A percentile compares a stretch with the other conserved stretches of the same genome.
Evolutionary conservation across 2,797 vertebrate genomes (phyloP).

Genomic region (Peromyscus attwateri): DNA sequence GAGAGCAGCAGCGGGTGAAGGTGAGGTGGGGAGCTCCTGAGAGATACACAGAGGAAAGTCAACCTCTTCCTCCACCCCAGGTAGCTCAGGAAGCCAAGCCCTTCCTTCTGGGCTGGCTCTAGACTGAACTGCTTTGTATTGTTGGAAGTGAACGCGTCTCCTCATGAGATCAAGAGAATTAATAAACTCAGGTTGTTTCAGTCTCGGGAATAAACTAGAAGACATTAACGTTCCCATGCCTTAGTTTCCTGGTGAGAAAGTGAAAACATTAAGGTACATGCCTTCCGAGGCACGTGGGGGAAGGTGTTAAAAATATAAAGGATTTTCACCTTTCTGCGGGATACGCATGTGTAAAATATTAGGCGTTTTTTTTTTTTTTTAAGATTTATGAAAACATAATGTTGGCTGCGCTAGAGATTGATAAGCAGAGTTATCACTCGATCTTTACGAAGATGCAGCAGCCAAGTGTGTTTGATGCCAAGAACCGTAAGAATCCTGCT

Average conservation of each 20-base stretch:
- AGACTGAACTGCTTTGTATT: background rate
- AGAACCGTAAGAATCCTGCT: slow-evolving; percentile 4
- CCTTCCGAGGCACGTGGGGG: background rate
- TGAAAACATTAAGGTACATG: background rate
- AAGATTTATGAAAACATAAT: background rate
- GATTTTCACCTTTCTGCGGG: background rate
- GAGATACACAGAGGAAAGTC: background rate
- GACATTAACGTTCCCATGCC: slow-evolving; percentile 5
- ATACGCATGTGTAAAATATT: slow-evolving; percentile 2
- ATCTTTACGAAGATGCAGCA: background rate
- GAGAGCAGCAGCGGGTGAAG: background rate
- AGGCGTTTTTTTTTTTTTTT: background rate
- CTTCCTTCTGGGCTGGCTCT: background rate
- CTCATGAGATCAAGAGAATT: slow-evolving; percentile 27
- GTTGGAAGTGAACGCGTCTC: background rate
- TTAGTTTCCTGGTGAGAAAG: slow-evolving; percentile 61
- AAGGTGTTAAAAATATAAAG: slow-evolving; percentile 33
- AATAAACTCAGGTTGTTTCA: background rate
- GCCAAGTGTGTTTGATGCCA: background rate
- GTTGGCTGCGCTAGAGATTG: background rate
- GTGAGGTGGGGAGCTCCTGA: background rate
- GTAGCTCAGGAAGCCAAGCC: background rate
- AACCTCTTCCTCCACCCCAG: background rate
- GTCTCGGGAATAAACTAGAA: slow-evolving; percentile 30
- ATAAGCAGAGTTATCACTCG: background rate